Evolutionary conservation across 2,888 invertebrate genomes (phyloP).

Genomic region (Euzophera pinguis): DNA sequence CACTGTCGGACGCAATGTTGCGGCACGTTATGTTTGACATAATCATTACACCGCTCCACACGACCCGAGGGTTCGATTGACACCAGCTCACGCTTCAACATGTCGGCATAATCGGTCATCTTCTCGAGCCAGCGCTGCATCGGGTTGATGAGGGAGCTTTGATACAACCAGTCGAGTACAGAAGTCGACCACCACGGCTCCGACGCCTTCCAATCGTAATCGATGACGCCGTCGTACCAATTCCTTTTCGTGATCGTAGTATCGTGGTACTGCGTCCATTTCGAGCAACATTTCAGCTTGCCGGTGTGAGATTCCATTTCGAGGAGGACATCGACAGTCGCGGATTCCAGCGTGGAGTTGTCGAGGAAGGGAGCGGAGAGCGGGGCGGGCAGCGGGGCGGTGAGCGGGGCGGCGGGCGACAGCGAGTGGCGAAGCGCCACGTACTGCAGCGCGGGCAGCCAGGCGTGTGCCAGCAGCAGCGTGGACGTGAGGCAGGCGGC

Average conservation of each 20-base stretch:
- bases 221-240: conserved; percentile 37
- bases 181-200: conserved; percentile 56
- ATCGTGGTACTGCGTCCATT: conserved; percentile 44
- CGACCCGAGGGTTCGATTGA: conserved; percentile 5
- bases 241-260: conserved; percentile 24
- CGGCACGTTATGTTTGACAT: background rate
- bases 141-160: conserved; percentile 54
- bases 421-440: conserved; percentile 26
- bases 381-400: conserved; percentile 23
- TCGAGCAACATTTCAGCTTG: conserved; percentile 46
- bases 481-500: conserved; percentile 35
- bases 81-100: conserved; percentile 20
- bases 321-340: conserved; percentile 28
- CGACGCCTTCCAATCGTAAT: conserved; percentile 39
- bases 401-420: conserved; percentile 29
- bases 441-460: conserved; percentile 20
- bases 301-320: conserved; percentile 17
- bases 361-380: conserved; percentile 21
- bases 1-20: conserved; percentile 40
- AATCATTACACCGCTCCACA: conserved; percentile 16
- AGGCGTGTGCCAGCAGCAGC: conserved; percentile 23
- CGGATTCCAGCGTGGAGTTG: conserved; percentile 26
- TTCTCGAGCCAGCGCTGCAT: conserved; percentile 63
- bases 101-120: conserved; percentile 43
- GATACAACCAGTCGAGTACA: conserved; percentile 55